A percentile compares a stretch with the other conserved stretches of the same genome.
Conservation (phyloP, 1,140 invertebrate genomes). For the Danaus plexippus region DNA sequence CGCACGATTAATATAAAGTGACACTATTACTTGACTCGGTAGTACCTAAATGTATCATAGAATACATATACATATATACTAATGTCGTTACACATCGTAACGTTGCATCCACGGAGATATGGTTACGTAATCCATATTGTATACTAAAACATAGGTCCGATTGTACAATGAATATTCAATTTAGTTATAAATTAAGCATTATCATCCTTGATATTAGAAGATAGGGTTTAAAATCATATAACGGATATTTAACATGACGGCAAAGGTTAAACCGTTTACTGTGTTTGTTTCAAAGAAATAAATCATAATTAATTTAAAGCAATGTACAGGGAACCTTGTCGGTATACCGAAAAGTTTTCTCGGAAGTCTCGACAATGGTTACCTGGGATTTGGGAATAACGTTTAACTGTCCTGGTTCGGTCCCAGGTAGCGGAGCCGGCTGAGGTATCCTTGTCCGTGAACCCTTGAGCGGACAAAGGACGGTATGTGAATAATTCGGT, state of each 20-base stretch:
- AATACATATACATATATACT: too few relatives aligned
- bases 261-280: too few relatives aligned
- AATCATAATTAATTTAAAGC: not conserved
- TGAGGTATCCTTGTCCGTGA: slow-evolving; percentile 36
- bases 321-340: not conserved
- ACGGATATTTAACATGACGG: too few relatives aligned
- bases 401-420: slow-evolving; percentile 20
- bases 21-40: not conserved
- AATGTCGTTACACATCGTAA: too few relatives aligned
- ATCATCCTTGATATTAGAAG: too few relatives aligned
- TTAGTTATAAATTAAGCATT: too few relatives aligned
- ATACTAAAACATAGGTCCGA: too few relatives aligned
- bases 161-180: too few relatives aligned
- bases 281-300: not conserved
- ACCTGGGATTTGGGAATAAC: slow-evolving; percentile 32
- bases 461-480: slow-evolving; percentile 56
- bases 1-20: slow-evolving; percentile 4
- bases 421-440: slow-evolving; percentile 43
- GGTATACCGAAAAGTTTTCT: slow-evolving; percentile 8
- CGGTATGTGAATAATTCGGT: slow-evolving; percentile 58
- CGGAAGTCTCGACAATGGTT: slow-evolving; percentile 17
- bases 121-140: too few relatives aligned
- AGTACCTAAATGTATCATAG: too few relatives aligned
- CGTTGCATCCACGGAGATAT: too few relatives aligned
- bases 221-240: too few relatives aligned